Evolutionary conservation across 1,140 invertebrate genomes (phyloP), one percentile per base, ranked within the genome.

Genomic region (Sesamia nonagrioides): DNA sequence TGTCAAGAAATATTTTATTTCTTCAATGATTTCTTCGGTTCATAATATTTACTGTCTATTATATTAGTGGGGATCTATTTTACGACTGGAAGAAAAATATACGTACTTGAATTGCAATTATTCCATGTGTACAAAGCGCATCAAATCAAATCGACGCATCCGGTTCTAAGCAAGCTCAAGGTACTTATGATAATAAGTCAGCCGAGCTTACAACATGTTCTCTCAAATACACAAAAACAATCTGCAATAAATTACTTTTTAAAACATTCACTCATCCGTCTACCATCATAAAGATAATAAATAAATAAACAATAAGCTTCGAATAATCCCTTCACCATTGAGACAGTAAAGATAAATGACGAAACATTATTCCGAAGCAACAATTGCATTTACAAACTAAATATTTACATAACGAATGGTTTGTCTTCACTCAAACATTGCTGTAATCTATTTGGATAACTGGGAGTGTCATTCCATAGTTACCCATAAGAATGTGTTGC

Each of bases 371-470:
- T 9, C 54, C 27, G 27, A 37, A 72, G 37, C 27, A 73, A 58
- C 71, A 18, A 73, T 73, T 73, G 54, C 71, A 72, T 35, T 72
- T 18, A 56, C 50, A 73, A 17, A 73, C n/a, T 58, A 60, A 58
- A 73, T 73, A 58, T 73, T 73, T 58, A 73, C 71, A 21, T 58
- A 27, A 48, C 37, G 54, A 42, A 42, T 73, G 35, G 58, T 68
- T 71, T 52, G 48, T 54, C 52, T 73, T 42, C 35, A 42, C 37
- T 42, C 37, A 71, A 58, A 13, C 35, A 73, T 52, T 73, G 71
- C 37, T 27, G 50, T 56, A 73, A 73, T 73, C 71, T 73, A 33
- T 73, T 73, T 73, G 45, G 17, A 60, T 73, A 73, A 73, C 52
- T 73, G 54, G 18, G 58, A 73, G 58, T 73, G 54, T 73, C 52